Evolutionary conservation across 2,888 invertebrate genomes (phyloP), one percentile per base, ranked within the genome.

Genomic region (Temnothorax ravouxi): DNA sequence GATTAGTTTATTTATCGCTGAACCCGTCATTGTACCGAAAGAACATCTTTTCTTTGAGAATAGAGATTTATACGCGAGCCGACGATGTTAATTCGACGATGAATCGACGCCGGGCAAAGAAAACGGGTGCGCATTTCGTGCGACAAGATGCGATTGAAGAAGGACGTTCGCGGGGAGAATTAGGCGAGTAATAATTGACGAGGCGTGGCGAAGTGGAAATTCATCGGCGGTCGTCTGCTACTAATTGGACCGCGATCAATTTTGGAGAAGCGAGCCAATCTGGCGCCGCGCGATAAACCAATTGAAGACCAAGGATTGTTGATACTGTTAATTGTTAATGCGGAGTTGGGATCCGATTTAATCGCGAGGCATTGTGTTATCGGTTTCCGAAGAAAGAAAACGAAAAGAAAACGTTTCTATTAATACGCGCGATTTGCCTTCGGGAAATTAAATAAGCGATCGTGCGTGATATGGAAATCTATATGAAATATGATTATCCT

Each of bases 51-150:
- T 34, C 41, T 8, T 13, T 59, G 76, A 38, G 44, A 44, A 21
- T 71, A 13, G 18, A 18, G 34, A 75, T 41, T 18, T 50, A 38
- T 50, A n/a, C 25, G 59, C 13, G 61, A 74, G 15, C 29, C 71
- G 71, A 61, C 66, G 50, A 44, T 56, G 52, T 56, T 18, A n/a
- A 21, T 15, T 59, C 64, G 71, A 61, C 54, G 59, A 47, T 41
- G n/a, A 77, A 61, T 86, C 59, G 64, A 41, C 64, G 76, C 71
- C 74, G 75, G 25, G 82, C 84, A 71, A 80, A 61, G 79, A 82
- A 86, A 67, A 79, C 66, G 84, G 84, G 81, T 82, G 84, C 83
- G 87, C 84, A 87, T 83, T 83, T 85, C 87, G 84, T 84, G 84
- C 79, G 64, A 84, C 79, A 77, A 87, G 72, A 83, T 83, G 85